These are phyloP conservation scores for Furcifer pardalis DNA, from an alignment of 2,797 vertebrate genomes.

Conservation along the genomic window DNA sequence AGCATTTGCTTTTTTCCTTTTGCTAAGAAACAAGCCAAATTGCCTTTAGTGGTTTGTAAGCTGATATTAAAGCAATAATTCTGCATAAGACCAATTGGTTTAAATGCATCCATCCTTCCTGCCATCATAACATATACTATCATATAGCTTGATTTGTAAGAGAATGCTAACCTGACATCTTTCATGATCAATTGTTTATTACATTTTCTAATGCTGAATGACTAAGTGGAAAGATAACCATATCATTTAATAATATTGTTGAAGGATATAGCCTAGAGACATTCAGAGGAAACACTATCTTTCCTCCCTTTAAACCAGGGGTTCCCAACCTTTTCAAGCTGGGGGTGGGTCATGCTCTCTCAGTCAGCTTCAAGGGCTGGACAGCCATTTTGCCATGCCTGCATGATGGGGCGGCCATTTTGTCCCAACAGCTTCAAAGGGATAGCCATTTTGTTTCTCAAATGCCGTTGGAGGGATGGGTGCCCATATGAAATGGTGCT, in stretches of 20 bases:
- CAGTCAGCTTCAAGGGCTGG: no score
- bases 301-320: no score
- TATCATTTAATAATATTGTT: neutral
- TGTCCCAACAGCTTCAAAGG: no score
- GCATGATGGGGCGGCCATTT: no score
- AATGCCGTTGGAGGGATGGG: no score
- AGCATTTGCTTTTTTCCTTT: neutral
- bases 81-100: slow-evolving; percentile 7
- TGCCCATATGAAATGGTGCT: no score
- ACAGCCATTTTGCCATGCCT: no score
- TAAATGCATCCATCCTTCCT: slow-evolving; percentile 1
- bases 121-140: neutral
- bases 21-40: slow-evolving; percentile 17
- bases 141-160: neutral
- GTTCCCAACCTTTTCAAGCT: no score
- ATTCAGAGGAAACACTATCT: neutral
- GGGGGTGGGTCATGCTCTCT: no score
- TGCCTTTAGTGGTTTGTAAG: neutral
- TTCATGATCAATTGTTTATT: slow-evolving; percentile 4
- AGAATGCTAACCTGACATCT: neutral
- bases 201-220: neutral
- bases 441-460: no score
- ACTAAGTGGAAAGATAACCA: neutral
- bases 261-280: neutral
- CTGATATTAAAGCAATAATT: neutral